phyloP scores from a whole-genome alignment of 2,113 vertebrate species.

The Ctenodactylus gundi region DNA sequence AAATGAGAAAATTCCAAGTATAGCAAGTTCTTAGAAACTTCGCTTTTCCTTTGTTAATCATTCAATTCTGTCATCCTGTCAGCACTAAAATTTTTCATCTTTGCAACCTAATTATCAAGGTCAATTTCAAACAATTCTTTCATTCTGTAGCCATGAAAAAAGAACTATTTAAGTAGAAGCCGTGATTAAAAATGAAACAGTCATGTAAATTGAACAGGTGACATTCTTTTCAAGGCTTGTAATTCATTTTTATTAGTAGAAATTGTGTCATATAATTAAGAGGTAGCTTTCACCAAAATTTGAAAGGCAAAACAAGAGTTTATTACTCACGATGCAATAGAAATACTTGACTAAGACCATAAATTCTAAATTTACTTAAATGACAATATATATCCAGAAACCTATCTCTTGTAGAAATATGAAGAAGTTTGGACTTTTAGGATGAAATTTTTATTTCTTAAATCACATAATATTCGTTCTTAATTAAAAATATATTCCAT shows the following conservation, averaged over 20 bases:
- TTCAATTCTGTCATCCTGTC: conserved; percentile 59
- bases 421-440: background rate
- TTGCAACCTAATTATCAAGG: conserved; percentile 61
- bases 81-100: conserved; percentile 56
- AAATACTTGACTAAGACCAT: background rate
- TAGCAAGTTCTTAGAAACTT: conserved; percentile 47
- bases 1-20: conserved; percentile 47
- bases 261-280: conserved; percentile 45
- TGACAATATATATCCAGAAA: conserved; percentile 41
- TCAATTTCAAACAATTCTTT: conserved; percentile 58
- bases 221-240: conserved; percentile 40
- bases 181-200: conserved; percentile 58
- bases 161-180: conserved; percentile 20
- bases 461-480: background rate
- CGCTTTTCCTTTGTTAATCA: conserved; percentile 61
- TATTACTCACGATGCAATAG: background rate
- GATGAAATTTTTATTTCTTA: background rate
- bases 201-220: conserved; percentile 20
- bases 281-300: background rate
- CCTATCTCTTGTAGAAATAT: conserved; percentile 6
- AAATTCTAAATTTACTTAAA: conserved; percentile 45
- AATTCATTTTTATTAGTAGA: conserved; percentile 51
- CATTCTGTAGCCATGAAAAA: conserved; percentile 46
- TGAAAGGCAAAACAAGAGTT: conserved; percentile 33
- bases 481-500: background rate